A percentile compares a stretch with the other conserved stretches of the same genome.
Conservation (phyloP, 2,113 vertebrate species). For the Erythrolamprus reginae region DNA sequence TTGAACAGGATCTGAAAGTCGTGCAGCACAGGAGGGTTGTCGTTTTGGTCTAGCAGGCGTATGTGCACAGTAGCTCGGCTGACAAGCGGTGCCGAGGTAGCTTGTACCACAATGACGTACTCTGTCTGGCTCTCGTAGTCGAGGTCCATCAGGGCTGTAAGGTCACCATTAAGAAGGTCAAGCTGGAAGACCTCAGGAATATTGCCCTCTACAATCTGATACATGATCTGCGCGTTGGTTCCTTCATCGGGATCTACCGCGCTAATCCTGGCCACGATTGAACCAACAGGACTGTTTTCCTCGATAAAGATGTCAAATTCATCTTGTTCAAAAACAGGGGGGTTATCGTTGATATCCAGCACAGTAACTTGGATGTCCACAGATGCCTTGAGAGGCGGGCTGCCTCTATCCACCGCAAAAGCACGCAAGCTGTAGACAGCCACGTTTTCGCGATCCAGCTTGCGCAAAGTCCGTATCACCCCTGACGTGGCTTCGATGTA, state of each 20-base stretch:
- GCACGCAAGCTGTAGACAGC: constrained; percentile 84
- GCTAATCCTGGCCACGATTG: constrained; percentile 83
- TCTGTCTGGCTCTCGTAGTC: constrained; percentile 88
- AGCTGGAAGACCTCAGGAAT: constrained; percentile 90
- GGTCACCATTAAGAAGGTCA: constrained; percentile 90
- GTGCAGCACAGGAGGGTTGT: constrained; percentile 83
- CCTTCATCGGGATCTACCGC: constrained; percentile 90
- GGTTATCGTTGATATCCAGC: constrained; percentile 93
- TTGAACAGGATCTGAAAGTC: constrained; percentile 98
- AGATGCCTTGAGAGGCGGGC: constrained; percentile 78
- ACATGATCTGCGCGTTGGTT: constrained; percentile 95
- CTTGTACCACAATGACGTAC: constrained; percentile 92
- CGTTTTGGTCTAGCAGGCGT: constrained; percentile 86
- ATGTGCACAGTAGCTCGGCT: constrained; percentile 90
- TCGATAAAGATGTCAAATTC: constrained; percentile 86
- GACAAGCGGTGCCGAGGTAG: constrained; percentile 91
- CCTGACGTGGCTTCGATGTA: constrained; percentile 88
- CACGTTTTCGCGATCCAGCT: constrained; percentile 90
- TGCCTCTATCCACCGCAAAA: constrained; percentile 85
- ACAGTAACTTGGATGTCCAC: constrained; percentile 86
- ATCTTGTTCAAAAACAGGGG: constrained; percentile 90
- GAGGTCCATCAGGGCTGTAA: constrained; percentile 84
- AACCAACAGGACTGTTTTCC: constrained; percentile 89
- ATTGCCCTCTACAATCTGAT: constrained; percentile 95
- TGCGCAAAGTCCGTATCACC: constrained; percentile 86